Evolutionary conservation across 2,797 vertebrate genomes (phyloP).

Genomic region (Crenichthys baileyi): DNA sequence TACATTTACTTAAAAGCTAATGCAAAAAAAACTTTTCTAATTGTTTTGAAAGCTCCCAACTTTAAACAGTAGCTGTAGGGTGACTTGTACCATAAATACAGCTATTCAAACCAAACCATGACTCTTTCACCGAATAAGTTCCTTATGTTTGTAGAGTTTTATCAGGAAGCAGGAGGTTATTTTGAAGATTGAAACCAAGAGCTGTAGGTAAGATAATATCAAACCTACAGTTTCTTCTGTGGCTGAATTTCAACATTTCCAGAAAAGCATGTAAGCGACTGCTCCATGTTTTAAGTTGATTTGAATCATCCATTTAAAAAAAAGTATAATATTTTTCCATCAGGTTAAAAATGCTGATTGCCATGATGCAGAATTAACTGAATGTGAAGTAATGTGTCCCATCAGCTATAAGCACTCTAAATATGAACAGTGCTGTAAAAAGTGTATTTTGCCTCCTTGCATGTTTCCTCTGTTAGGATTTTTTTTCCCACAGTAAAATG

Average conservation of each 20-base stretch:
- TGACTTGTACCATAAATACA: background rate
- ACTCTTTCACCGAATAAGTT: background rate
- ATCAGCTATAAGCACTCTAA: background rate
- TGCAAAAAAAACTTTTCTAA: background rate
- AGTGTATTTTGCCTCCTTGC: background rate
- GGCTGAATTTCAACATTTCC: background rate
- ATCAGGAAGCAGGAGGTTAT: background rate
- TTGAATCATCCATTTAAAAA: background rate
- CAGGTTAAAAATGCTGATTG: background rate
- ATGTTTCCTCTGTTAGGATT: background rate
- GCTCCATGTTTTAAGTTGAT: background rate
- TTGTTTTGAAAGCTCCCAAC: background rate
- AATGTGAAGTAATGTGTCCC: too few species aligned
- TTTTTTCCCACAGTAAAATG: too few species aligned
- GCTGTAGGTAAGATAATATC: conserved; percentile 8
- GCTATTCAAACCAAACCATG: background rate
- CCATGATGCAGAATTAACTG: background rate
- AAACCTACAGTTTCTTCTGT: background rate
- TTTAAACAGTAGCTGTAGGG: background rate
- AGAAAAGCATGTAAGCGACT: background rate
- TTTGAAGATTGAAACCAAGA: background rate
- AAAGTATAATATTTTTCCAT: background rate
- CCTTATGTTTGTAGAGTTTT: background rate
- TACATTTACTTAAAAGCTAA: background rate
- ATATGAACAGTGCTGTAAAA: background rate